These are phyloP conservation scores for Sesamia nonagrioides DNA, from an alignment of 1,140 invertebrate genomes.

Conservation along the genomic window DNA sequence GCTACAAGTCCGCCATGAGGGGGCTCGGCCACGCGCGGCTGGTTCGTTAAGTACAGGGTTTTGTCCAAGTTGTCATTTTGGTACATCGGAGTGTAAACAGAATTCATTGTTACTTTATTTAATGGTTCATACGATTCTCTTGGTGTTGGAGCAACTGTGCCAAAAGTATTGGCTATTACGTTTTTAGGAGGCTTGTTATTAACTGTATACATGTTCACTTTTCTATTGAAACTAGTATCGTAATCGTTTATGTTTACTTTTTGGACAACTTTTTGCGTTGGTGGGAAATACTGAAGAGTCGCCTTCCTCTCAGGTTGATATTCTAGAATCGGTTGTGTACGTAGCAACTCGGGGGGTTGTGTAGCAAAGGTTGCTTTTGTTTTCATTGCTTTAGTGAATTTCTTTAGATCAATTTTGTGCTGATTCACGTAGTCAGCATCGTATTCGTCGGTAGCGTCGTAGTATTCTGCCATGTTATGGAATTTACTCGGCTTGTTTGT, in stretches of 20 bases:
- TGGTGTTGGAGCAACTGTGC: not conserved
- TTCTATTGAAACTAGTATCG: slow-evolving; percentile 62
- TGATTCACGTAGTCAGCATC: slow-evolving; percentile 74
- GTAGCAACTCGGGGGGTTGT: slow-evolving; percentile 34
- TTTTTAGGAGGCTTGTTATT: slow-evolving; percentile 60
- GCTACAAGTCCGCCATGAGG: slow-evolving; percentile 46
- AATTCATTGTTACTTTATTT: slow-evolving; percentile 11
- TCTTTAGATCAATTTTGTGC: slow-evolving; percentile 78
- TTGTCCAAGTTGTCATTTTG: slow-evolving; percentile 53
- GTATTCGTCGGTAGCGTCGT: slow-evolving; percentile 75
- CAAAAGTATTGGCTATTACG: not conserved
- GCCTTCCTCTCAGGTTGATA: slow-evolving; percentile 69
- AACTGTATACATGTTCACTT: slow-evolving; percentile 64
- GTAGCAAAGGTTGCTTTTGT: slow-evolving; percentile 5
- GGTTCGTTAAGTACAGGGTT: slow-evolving; percentile 61
- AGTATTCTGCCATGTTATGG: slow-evolving; percentile 71
- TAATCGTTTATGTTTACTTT: slow-evolving; percentile 68
- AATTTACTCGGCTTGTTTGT: slow-evolving; percentile 64
- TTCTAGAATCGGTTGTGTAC: slow-evolving; percentile 47
- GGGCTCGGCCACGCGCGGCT: slow-evolving; percentile 52
- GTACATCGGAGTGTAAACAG: slow-evolving; percentile 2
- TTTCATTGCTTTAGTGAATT: slow-evolving; percentile 62
- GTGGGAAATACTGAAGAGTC: slow-evolving; percentile 79
- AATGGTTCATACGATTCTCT: not conserved
- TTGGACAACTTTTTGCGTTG: slow-evolving; percentile 57